Conservation (phyloP, 2,113 vertebrate species). For the Oreotrochilus melanogaster region DNA sequence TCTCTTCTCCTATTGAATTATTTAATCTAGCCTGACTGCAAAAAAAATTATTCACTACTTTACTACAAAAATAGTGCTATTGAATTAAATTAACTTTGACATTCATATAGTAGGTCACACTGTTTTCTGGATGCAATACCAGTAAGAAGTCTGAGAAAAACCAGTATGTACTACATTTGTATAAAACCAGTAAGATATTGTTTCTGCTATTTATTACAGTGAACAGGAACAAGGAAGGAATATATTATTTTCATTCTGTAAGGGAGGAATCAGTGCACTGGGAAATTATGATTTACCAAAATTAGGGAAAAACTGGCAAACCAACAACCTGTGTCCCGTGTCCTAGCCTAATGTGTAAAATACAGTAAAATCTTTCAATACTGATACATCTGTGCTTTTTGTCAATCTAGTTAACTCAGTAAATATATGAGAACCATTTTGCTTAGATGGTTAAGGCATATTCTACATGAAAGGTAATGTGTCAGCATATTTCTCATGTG, state of each 20-base stretch:
- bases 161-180: background rate
- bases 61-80: background rate
- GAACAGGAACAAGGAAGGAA: background rate
- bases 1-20: background rate
- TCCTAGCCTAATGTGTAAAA: background rate
- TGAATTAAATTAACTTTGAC: background rate
- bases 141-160: background rate
- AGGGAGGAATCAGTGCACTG: background rate
- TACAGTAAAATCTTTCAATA: background rate
- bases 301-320: background rate
- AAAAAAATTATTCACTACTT: background rate
- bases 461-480: background rate
- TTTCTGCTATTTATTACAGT: background rate
- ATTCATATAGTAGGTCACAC: background rate
- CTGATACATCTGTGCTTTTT: background rate
- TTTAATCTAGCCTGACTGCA: background rate
- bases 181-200: background rate
- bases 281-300: background rate
- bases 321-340: background rate
- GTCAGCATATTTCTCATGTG: background rate
- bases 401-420: background rate
- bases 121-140: background rate
- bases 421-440: slow-evolving; percentile 13
- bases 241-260: background rate
- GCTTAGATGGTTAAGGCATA: background rate